Evolutionary conservation across 2,888 invertebrate genomes (phyloP).

Genomic region (Phrixothrix hirtus): DNA sequence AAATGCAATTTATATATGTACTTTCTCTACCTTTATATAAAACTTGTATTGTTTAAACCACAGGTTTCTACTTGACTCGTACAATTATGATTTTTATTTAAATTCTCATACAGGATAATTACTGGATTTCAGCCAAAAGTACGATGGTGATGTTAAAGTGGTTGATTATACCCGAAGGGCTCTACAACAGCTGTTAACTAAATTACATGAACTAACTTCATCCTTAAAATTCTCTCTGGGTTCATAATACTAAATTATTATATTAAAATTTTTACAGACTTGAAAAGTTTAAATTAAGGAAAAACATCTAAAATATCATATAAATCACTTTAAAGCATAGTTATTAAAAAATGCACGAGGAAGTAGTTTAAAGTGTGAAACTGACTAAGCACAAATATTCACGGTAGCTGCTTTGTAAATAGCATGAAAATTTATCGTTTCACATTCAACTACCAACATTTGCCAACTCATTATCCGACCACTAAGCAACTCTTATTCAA

Average conservation of each 20-base stretch:
- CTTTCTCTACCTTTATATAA: neutral
- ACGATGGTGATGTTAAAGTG: slow-evolving; percentile 18
- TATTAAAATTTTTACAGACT: neutral
- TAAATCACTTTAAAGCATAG: no score
- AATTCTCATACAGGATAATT: slow-evolving; percentile 13
- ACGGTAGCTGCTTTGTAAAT: no score
- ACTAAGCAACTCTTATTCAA: slow-evolving; percentile 14
- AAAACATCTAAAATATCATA: neutral
- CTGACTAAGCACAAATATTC: neutral
- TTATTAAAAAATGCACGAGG: no score
- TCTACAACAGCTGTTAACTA: slow-evolving; percentile 17
- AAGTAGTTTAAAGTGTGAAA: no score
- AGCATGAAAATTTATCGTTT: neutral
- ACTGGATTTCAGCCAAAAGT: slow-evolving; percentile 11
- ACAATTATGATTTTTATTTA: slow-evolving; percentile 14
- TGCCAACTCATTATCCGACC: slow-evolving; percentile 11
- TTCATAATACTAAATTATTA: neutral
- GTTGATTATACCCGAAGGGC: slow-evolving; percentile 18
- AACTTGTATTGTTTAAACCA: neutral
- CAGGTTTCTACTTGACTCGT: no score
- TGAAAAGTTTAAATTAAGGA: no score
- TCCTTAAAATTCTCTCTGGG: slow-evolving; percentile 1
- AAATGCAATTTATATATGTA: slow-evolving; percentile 2
- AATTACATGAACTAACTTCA: slow-evolving; percentile 15
- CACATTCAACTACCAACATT: neutral